Percentiles rank a stretch among this genome's conserved stretches.
Conservation (phyloP, 2,113 vertebrate species). For the Ariopsis seemanni region DNA sequence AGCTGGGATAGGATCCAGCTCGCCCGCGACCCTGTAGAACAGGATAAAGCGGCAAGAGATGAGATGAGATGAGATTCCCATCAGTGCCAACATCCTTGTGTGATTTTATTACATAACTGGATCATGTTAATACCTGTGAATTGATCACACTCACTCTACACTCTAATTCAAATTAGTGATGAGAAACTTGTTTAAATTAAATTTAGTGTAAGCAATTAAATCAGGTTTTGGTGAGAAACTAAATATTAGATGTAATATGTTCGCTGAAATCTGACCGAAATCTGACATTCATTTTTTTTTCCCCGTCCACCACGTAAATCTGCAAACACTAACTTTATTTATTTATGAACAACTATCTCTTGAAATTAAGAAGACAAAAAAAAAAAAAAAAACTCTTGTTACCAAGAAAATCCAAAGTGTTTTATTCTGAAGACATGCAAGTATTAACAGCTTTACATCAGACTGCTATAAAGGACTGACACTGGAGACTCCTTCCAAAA, state of each 20-base stretch:
- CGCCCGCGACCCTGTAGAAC: too few relatives aligned
- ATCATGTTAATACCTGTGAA: not conserved
- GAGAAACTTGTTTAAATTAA: not conserved
- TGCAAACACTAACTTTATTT: not conserved
- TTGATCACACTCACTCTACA: not conserved
- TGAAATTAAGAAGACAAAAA: not conserved
- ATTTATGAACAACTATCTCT: not conserved
- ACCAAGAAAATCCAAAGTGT: too few relatives aligned
- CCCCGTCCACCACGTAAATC: too few relatives aligned
- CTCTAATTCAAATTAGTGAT: too few relatives aligned
- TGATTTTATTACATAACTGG: not conserved
- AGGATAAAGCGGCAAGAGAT: too few relatives aligned
- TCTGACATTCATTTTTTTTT: not conserved
- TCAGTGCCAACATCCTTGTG: not conserved
- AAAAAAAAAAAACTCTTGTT: too few relatives aligned
- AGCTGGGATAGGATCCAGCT: too few relatives aligned
- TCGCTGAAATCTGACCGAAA: not conserved
- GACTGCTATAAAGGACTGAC: not conserved
- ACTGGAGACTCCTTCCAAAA: not conserved
- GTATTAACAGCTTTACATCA: not conserved
- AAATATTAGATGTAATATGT: not conserved
- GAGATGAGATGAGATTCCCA: not conserved
- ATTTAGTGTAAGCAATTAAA: not conserved
- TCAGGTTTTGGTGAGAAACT: not conserved
- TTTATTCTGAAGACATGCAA: not conserved